These are phyloP conservation scores for sheep (Ovis aries) DNA, from an alignment of 2,113 vertebrate species.

Conservation along the genomic window DNA sequence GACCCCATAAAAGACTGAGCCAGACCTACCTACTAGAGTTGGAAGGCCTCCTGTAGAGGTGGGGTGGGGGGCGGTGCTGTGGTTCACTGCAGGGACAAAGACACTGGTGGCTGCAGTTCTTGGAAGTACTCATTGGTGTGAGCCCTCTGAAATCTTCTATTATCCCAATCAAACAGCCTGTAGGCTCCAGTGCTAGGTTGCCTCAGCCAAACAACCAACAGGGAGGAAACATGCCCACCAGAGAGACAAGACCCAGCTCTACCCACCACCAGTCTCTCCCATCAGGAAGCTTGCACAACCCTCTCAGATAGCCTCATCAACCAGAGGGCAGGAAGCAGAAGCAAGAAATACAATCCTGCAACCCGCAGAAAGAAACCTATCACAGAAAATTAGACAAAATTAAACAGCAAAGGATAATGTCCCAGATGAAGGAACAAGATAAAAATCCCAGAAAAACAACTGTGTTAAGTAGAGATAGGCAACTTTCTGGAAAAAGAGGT, in stretches of 20 bases:
- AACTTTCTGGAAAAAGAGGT: neutral
- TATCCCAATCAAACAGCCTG: neutral
- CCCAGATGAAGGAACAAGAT: neutral
- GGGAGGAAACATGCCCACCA: neutral
- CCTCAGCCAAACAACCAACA: neutral
- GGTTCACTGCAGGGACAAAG: neutral
- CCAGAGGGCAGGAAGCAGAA: neutral
- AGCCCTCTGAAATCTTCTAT: neutral
- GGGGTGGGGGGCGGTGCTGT: neutral
- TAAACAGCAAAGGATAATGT: neutral
- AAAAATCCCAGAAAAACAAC: neutral
- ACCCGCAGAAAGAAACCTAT: neutral
- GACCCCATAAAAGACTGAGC: neutral
- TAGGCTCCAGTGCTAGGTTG: neutral
- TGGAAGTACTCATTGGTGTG: neutral
- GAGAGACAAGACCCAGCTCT: neutral
- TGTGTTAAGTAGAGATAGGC: neutral
- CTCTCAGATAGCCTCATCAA: neutral
- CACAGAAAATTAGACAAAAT: neutral
- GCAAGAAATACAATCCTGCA: neutral
- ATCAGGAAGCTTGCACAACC: neutral
- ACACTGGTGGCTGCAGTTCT: neutral
- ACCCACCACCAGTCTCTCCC: neutral
- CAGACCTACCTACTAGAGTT: neutral
- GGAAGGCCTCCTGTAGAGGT: neutral